These are phyloP conservation scores for Peucedramus taeniatus DNA, from an alignment of 2,113 vertebrate genomes.

Conservation along the genomic window DNA sequence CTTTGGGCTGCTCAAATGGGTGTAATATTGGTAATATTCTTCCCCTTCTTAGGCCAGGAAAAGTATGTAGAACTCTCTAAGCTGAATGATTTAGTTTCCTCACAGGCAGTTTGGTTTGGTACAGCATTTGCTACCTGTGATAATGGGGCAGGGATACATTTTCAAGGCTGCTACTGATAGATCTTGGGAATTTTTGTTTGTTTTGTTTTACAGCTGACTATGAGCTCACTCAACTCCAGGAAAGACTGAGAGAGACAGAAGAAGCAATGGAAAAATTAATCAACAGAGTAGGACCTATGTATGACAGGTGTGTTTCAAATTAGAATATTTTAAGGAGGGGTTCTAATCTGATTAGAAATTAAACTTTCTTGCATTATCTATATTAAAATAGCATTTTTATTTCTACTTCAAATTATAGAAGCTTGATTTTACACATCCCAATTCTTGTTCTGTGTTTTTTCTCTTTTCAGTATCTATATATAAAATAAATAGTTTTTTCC, in stretches of 20 bases:
- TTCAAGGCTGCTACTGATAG: neutral
- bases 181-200: neutral
- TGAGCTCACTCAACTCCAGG: conserved; percentile 90
- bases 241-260: conserved; percentile 91
- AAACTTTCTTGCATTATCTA: neutral
- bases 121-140: neutral
- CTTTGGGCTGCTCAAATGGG: neutral
- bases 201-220: conserved; percentile 82
- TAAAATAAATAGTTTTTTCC: neutral
- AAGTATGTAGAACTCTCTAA: neutral
- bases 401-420: neutral
- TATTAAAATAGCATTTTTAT: neutral
- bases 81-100: neutral
- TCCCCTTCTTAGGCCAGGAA: neutral
- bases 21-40: neutral
- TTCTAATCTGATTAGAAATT: neutral
- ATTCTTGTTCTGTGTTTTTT: neutral
- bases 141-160: neutral
- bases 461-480: neutral
- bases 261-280: conserved; percentile 93
- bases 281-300: conserved; percentile 78
- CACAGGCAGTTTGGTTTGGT: neutral
- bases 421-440: neutral
- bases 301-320: conserved; percentile 77
- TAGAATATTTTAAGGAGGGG: neutral